Evolutionary conservation across 2,888 invertebrate species (phyloP), one percentile per base, ranked within the genome.

Genomic region (Rhimphoctona megacephalus): DNA sequence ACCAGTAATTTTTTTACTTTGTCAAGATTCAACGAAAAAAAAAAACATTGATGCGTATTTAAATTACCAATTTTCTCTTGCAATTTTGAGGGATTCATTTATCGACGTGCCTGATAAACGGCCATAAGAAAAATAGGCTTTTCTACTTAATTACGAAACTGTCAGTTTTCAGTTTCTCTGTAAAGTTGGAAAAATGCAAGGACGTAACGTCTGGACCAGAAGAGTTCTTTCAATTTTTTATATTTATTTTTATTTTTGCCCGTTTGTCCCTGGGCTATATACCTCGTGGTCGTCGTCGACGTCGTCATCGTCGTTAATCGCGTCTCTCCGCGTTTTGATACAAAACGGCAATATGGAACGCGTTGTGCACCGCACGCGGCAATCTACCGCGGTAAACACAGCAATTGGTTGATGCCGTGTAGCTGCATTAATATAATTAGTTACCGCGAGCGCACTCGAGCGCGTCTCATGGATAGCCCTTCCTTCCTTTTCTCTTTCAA

Each of bases 341-440:
- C 88, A 83, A 87, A 86, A 73, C 70, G 85, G 83, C 88, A 73
- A 64, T 52, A 84, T 30, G 69, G 67, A 73, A 73, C 73, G 81
- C 87, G 83, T 87, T 89, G 76, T 30, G 74, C 74, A 88, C 90
- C 88, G 90, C 81, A 74, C 83, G 78, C 77, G 90, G 90, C 91
- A 94, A 94, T 94, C 93, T 93, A 72, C 79, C 90, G 90, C 90
- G 90, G 92, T 94, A 94, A 94, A 94, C 91, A 94, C 94, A 92
- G 93, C 94, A 93, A 94, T 94, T 92, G 92, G 91, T 91, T 91
- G 92, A 93, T 93, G 93, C 93, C 92, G 92, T 88, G 92, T 92
- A 85, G 87, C 92, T 92, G 92, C 92, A 94, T 94, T 94, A 94
- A 94, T 94, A 93, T 94, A 94, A 94, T 94, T 94, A 94, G 94